A percentile compares a stretch with the other conserved stretches of the same genome.
Conservation (phyloP, 2,113 vertebrate genomes). For the Mastomys coucha region DNA sequence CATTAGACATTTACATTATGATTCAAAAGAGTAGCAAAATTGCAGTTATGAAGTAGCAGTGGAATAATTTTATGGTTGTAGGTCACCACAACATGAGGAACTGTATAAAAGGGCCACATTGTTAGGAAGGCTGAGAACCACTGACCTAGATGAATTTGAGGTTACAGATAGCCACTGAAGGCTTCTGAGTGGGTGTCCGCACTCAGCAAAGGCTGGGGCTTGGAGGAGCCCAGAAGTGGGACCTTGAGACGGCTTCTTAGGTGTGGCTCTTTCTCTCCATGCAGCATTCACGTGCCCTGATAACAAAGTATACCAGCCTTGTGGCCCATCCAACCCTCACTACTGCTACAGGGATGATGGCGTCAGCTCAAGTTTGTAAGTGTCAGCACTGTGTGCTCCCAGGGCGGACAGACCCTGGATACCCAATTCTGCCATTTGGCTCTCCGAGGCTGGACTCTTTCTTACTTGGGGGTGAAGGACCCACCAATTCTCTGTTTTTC, state of each 20-base stretch:
- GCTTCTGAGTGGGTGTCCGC: rapidly evolving
- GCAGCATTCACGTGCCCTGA: conserved; percentile 89
- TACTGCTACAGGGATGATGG: conserved; percentile 83
- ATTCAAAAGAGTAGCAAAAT: not conserved
- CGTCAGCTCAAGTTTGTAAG: not conserved
- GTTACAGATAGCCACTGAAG: not conserved
- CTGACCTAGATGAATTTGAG: not conserved
- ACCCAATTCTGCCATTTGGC: too few relatives aligned
- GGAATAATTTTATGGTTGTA: not conserved
- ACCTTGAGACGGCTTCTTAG: not conserved
- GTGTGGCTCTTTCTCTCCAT: rapidly evolving
- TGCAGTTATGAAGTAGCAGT: not conserved
- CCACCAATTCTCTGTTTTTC: not conserved
- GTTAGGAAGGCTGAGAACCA: not conserved
- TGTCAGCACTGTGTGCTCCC: not conserved
- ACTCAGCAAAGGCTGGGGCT: not conserved
- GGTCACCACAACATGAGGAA: not conserved
- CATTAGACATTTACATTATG: not conserved
- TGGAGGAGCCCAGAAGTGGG: not conserved
- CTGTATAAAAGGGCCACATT: not conserved
- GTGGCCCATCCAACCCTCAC: conserved; percentile 85
- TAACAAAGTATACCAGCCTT: conserved; percentile 88
- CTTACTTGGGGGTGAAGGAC: not conserved
- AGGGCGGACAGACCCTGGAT: rapidly evolving
- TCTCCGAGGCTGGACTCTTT: rapidly evolving